A percentile compares a stretch with the other conserved stretches of the same genome.
phyloP scores from a whole-genome alignment of 2,113 vertebrate genomes.

The Eolophus roseicapilla region DNA sequence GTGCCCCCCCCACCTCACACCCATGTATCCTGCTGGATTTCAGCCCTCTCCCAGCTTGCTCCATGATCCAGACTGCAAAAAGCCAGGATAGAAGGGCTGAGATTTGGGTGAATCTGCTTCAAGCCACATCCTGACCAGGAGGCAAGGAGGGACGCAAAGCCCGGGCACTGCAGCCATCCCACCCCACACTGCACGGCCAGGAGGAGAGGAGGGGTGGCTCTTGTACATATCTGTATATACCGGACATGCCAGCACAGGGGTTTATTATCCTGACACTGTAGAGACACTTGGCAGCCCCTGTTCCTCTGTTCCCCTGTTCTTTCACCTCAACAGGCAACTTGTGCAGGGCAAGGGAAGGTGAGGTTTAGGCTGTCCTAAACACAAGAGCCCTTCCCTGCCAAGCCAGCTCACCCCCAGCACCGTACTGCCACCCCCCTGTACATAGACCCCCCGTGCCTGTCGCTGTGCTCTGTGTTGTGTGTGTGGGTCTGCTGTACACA shows the following conservation, averaged over 20 bases:
- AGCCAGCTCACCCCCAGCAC: not conserved
- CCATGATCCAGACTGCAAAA: not conserved
- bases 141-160: rapidly evolving
- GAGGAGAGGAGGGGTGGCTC: not conserved
- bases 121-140: rapidly evolving
- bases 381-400: not conserved
- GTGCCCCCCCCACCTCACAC: not conserved
- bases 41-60: not conserved
- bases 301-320: not conserved
- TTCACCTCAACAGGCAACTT: not conserved
- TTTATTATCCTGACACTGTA: rapidly evolving
- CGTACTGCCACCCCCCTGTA: not conserved
- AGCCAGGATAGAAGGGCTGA: not conserved
- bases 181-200: rapidly evolving
- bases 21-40: rapidly evolving
- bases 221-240: conserved; percentile 33
- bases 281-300: not conserved
- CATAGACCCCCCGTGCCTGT: not conserved
- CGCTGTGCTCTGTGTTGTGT: not conserved
- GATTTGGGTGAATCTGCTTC: not conserved
- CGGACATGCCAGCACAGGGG: not conserved
- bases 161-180: not conserved
- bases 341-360: not conserved
- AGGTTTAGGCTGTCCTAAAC: rapidly evolving
- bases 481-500: not conserved